These are phyloP conservation scores for Rhinoraja longicauda DNA, from an alignment of 2,797 vertebrate species.

Conservation along the genomic window DNA sequence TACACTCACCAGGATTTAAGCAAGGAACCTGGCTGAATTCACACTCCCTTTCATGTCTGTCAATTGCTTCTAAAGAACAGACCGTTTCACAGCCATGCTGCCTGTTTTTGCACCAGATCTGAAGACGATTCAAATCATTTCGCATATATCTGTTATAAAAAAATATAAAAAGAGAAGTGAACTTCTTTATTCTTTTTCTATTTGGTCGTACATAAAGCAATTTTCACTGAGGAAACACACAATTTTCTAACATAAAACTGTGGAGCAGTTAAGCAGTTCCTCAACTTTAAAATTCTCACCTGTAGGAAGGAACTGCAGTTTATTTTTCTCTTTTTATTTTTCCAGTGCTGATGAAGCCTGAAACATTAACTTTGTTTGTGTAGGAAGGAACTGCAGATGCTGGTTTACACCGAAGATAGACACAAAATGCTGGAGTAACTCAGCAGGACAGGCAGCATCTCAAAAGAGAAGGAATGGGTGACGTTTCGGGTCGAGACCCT, in stretches of 20 bases:
- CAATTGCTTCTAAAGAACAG: conserved; percentile 74
- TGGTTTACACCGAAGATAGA: too few species aligned
- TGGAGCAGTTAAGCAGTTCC: neutral
- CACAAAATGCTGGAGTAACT: too few species aligned
- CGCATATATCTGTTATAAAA: conserved; percentile 72
- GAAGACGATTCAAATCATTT: conserved; percentile 78
- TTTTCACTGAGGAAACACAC: neutral
- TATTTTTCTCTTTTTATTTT: too few species aligned
- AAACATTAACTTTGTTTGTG: too few species aligned
- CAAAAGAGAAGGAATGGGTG: too few species aligned
- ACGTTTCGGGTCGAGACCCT: too few species aligned
- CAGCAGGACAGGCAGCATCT: too few species aligned
- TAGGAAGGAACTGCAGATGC: too few species aligned
- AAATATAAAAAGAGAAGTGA: neutral
- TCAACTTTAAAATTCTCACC: too few species aligned
- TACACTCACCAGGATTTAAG: conserved; percentile 65
- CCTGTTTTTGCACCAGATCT: conserved; percentile 75
- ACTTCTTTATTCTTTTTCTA: too few species aligned
- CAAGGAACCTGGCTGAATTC: conserved; percentile 70
- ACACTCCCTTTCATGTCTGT: conserved; percentile 75
- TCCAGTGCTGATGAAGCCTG: too few species aligned
- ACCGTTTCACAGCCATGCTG: conserved; percentile 71
- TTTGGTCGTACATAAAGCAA: neutral
- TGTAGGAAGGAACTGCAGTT: too few species aligned
- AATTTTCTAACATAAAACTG: neutral